Conservation (phyloP, 2,797 vertebrate species). For the Xerus rutilus region DNA sequence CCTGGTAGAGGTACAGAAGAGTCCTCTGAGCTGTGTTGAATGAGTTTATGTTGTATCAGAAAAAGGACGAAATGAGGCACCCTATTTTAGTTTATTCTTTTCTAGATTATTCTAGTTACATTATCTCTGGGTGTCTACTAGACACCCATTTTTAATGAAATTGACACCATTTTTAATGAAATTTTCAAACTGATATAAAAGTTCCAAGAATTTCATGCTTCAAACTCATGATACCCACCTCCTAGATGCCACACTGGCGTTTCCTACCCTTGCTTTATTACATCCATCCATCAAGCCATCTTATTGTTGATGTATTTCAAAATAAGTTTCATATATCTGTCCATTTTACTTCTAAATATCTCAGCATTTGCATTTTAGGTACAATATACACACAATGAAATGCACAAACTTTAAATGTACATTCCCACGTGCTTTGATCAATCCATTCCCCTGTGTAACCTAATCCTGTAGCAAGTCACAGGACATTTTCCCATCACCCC, state of each 20-base stretch:
- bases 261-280: neutral
- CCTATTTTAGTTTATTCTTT: neutral
- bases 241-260: neutral
- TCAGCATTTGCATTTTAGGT: neutral
- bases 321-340: neutral
- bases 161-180: neutral
- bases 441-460: neutral
- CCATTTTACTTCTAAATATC: neutral
- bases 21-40: neutral
- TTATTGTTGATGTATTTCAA: conserved; percentile 7
- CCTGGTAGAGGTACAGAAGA: neutral
- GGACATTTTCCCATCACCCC: neutral
- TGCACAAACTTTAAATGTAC: neutral
- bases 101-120: neutral
- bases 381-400: neutral
- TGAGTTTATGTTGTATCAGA: neutral
- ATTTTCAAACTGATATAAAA: neutral
- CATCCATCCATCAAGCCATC: neutral
- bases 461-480: neutral
- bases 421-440: neutral
- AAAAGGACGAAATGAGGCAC: neutral
- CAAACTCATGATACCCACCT: no score
- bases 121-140: neutral
- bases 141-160: neutral
- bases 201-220: neutral